These are phyloP conservation scores for Bombycilla garrulus DNA, from an alignment of 2,113 vertebrate species.

Conservation along the genomic window DNA sequence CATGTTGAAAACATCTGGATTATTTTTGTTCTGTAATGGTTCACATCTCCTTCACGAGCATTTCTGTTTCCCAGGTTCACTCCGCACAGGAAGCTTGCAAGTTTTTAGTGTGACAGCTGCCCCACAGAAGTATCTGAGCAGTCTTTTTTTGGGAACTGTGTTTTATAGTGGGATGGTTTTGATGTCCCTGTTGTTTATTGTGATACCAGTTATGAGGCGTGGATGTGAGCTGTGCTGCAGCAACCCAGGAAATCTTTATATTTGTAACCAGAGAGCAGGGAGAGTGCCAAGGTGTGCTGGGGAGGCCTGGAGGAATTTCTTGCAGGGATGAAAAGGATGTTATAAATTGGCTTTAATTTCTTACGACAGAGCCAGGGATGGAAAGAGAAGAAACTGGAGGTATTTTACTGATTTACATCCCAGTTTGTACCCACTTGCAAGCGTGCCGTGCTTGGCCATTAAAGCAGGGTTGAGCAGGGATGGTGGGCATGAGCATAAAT, in stretches of 20 bases:
- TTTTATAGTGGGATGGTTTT: neutral
- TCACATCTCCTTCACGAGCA: neutral
- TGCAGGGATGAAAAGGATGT: neutral
- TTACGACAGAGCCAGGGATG: neutral
- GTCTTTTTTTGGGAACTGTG: neutral
- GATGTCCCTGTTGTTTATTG: neutral
- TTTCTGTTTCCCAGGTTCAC: neutral
- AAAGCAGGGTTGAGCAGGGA: neutral
- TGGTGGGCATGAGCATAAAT: neutral
- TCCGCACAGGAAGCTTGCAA: neutral
- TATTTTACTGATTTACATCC: neutral
- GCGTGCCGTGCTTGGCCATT: neutral
- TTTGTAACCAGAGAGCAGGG: neutral
- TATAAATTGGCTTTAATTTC: neutral
- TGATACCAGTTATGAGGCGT: accelerated
- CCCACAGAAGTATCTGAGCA: neutral
- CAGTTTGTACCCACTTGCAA: neutral
- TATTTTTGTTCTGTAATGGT: neutral
- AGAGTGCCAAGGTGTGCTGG: neutral
- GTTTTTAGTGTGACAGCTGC: neutral
- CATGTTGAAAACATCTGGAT: neutral
- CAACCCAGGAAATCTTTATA: neutral
- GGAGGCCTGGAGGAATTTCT: neutral
- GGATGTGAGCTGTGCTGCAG: neutral
- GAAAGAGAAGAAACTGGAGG: neutral